Evolutionary conservation across 37 sponge, comb jelly and placozoan genomes (phyloP), one percentile per base, ranked within the genome.

Genomic region (Chondrilla cf. caribensis): DNA sequence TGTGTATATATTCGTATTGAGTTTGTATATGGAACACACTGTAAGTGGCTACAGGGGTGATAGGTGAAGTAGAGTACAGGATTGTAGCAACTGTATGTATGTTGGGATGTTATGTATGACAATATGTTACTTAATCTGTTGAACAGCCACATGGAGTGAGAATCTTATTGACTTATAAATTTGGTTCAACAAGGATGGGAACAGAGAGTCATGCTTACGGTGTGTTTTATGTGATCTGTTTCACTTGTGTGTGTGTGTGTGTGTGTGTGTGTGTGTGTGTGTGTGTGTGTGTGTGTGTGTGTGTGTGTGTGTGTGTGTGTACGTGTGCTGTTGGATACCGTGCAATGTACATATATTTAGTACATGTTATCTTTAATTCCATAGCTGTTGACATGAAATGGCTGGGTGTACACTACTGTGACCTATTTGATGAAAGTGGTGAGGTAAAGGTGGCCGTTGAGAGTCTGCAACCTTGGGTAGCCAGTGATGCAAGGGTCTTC

Each of bases 121-220:
- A n/a, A n/a, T n/a, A n/a, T n/a, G n/a, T n/a, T n/a, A n/a, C n/a
- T n/a, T n/a, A n/a, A n/a, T n/a, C n/a, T n/a, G n/a, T n/a, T n/a
- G n/a, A n/a, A n/a, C 42, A 86, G 86, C 97, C 97, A 32, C 97
- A 97, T 70, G 97, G 97, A 47, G 79, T 94, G 25, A 82, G 86
- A 41, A 97, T 97, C 19, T 85, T 97, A 31, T 79, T 97, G 35
- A 97, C 97, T 0, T 97, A 97, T 86, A 92, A 89, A 78, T 92
- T 86, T 84, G 97, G 97, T 4, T 94, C 95, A 24, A 82, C 89
- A 2, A 38, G 91, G 9, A 94, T 97, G 93, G 97, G 97, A 24
- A 78, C 84, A 40, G 95, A 95, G 60, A 84, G 84, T 25, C 87
- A 89, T 35, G 77, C 80, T 9, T 87, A 89, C 54, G 81, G 86